A percentile compares a stretch with the other conserved stretches of the same genome.
Conservation (phyloP, 2,888 invertebrate genomes). For the Coleophora flavipennella region DNA sequence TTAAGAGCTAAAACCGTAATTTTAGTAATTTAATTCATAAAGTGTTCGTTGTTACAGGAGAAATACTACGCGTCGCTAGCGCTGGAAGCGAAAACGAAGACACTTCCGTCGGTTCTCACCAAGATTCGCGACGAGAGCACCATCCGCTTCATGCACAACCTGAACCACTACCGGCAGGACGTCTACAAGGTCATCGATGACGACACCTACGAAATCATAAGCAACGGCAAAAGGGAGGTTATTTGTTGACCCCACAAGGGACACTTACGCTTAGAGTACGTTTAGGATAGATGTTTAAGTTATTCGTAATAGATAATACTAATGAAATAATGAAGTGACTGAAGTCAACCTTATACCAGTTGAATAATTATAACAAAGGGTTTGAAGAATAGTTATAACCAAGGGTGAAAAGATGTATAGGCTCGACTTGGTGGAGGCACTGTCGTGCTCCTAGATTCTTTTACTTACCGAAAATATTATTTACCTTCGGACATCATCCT, state of each 20-base stretch:
- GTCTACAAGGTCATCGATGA: conserved; percentile 78
- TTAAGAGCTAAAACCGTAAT: too few species aligned
- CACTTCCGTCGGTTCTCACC: conserved; percentile 77
- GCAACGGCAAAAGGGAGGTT: conserved; percentile 54
- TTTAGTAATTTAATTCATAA: conserved; percentile 9
- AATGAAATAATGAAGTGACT: too few species aligned
- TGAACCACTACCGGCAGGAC: conserved; percentile 77
- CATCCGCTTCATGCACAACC: conserved; percentile 73
- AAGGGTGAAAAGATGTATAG: too few species aligned
- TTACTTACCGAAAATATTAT: too few species aligned
- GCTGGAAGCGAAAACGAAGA: conserved; percentile 71
- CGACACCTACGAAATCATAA: conserved; percentile 69
- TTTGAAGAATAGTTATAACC: too few species aligned
- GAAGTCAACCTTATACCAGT: too few species aligned
- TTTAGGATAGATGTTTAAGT: neutral
- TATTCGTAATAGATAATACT: too few species aligned
- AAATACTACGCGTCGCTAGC: conserved; percentile 81
- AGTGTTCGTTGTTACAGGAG: conserved; percentile 57
- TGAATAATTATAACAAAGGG: too few species aligned
- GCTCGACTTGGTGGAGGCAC: too few species aligned
- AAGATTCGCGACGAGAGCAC: conserved; percentile 80
- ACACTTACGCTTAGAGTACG: conserved; percentile 10
- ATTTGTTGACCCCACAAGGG: conserved; percentile 46
- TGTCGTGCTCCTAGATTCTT: too few species aligned
- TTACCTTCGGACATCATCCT: too few species aligned